These are phyloP conservation scores for Sabellastarte sp. DNA, from an alignment of 2,888 invertebrate species.

Conservation along the genomic window DNA sequence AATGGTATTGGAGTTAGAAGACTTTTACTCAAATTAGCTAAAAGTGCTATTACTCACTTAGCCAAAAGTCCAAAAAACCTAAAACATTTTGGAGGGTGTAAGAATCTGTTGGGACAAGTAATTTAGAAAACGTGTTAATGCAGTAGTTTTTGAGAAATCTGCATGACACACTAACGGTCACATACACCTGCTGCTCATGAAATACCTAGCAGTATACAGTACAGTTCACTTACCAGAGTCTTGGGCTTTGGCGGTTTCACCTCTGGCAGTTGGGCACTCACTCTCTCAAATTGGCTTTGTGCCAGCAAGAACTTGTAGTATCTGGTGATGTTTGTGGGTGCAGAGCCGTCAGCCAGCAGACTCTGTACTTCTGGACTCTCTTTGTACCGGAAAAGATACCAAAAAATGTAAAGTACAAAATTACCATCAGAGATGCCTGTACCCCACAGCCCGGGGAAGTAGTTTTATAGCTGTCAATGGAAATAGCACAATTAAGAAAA, in stretches of 20 bases:
- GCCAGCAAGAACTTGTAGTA: constrained; percentile 56
- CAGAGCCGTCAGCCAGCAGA: constrained; percentile 33
- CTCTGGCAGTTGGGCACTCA: constrained; percentile 32
- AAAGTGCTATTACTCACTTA: no score
- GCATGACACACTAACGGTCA: no score
- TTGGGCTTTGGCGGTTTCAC: constrained; percentile 21
- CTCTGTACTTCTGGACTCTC: constrained; percentile 45
- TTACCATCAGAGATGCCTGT: background rate
- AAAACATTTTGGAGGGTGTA: no score
- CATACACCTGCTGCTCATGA: no score
- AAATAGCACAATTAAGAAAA: no score
- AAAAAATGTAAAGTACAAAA: background rate
- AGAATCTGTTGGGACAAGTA: no score
- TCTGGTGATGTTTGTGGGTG: constrained; percentile 50
- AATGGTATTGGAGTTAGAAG: no score
- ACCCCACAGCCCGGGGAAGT: no score
- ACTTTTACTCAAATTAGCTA: no score
- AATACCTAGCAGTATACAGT: no score
- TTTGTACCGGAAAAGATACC: constrained; percentile 19
- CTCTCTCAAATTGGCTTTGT: constrained; percentile 40
- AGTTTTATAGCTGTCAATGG: no score
- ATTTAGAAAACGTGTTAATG: background rate
- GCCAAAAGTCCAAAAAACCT: no score
- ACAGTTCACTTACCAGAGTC: background rate
- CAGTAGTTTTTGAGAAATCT: background rate